Evolutionary conservation across 2,888 invertebrate species (phyloP).

Genomic region (Tetragonisca angustula): DNA sequence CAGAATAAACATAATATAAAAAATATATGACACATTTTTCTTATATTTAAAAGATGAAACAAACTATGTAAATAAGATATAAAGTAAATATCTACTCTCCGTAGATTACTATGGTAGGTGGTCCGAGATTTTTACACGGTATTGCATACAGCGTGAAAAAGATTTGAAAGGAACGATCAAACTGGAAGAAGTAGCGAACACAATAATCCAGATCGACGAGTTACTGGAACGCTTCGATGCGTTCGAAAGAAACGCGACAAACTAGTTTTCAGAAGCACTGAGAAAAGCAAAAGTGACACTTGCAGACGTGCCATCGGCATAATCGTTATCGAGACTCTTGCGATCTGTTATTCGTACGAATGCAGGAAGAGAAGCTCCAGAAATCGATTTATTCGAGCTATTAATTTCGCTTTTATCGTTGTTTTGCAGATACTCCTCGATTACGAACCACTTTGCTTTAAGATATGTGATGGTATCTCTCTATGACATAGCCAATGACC

Average conservation of each 20-base stretch:
- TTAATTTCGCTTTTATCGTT: conserved; percentile 43
- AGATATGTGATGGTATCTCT: conserved; percentile 57
- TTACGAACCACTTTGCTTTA: conserved; percentile 68
- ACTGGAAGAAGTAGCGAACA: conserved; percentile 3
- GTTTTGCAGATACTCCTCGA: conserved; percentile 60
- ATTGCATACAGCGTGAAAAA: background rate
- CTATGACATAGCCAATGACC: conserved; percentile 37
- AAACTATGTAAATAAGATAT: no score
- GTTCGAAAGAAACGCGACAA: conserved; percentile 43
- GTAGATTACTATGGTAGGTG: background rate
- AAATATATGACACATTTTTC: no score
- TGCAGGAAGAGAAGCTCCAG: background rate
- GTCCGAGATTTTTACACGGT: background rate
- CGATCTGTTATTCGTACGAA: background rate
- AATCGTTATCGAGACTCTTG: conserved; percentile 12
- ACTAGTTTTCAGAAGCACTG: conserved; percentile 40
- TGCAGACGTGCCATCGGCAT: conserved; percentile 25
- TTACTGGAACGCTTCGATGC: background rate
- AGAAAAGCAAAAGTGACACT: conserved; percentile 61
- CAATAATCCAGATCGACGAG: conserved; percentile 25
- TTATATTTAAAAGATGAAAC: no score
- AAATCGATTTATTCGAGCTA: conserved; percentile 18
- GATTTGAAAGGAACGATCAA: background rate
- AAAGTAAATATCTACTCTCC: background rate
- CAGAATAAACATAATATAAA: no score